A percentile compares a stretch with the other conserved stretches of the same genome.
Evolutionary conservation across 2,113 vertebrate species (phyloP).

Genomic region (Dunckerocampus dactyliophorus): DNA sequence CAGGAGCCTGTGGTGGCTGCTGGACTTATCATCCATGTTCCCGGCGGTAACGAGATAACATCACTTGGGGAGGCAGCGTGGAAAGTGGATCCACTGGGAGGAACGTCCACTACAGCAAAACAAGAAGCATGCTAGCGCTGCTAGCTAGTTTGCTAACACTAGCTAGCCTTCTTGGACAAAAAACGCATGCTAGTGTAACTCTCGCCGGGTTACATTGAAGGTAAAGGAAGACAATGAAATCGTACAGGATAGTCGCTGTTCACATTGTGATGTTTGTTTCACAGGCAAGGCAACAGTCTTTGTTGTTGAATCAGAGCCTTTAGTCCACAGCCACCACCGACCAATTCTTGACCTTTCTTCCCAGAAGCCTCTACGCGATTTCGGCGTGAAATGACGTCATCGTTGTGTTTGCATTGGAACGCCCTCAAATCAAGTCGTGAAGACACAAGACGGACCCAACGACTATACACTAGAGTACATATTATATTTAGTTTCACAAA

Average conservation of each 20-base stretch:
- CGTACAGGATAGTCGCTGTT: not conserved
- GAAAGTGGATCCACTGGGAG: slow-evolving; percentile 13
- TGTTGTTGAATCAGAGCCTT: not conserved
- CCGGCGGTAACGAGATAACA: slow-evolving; percentile 59
- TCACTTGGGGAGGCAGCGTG: slow-evolving; percentile 50
- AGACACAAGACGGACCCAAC: no score
- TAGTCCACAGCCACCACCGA: slow-evolving; percentile 9
- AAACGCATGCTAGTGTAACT: not conserved
- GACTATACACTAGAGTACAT: no score
- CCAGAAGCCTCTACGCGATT: slow-evolving; percentile 60
- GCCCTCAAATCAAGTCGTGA: no score
- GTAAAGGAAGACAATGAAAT: accelerated
- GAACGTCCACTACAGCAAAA: slow-evolving; percentile 22
- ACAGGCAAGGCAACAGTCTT: not conserved
- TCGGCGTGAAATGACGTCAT: slow-evolving; percentile 2
- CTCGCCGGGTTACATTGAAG: not conserved
- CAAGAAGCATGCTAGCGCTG: slow-evolving; percentile 35
- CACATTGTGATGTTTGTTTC: not conserved
- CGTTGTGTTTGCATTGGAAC: no score
- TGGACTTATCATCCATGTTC: slow-evolving; percentile 94
- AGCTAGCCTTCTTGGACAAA: not conserved
- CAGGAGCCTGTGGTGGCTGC: slow-evolving; percentile 77
- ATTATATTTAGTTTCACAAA: no score
- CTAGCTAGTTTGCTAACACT: slow-evolving; percentile 1
- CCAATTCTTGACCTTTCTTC: slow-evolving; percentile 59